Percentiles rank a stretch among this genome's conserved stretches.
Evolutionary conservation across 2,113 vertebrate species (phyloP).

Genomic region (Gavia stellata): DNA sequence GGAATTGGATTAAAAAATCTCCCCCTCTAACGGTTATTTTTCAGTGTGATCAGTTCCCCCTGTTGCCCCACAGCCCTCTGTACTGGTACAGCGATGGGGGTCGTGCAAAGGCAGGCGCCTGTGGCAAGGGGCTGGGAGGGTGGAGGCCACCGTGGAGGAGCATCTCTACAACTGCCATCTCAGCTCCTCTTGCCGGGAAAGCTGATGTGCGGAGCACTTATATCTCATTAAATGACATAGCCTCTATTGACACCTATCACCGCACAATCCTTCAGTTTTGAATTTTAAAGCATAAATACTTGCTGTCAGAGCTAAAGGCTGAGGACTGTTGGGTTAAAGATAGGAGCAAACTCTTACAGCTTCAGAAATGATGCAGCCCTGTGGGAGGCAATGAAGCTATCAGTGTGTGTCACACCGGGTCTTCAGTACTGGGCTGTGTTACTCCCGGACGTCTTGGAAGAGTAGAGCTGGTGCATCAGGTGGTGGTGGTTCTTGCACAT

Average conservation of each 20-base stretch:
- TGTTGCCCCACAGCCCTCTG: neutral
- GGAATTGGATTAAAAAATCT: neutral
- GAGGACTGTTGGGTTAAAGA: neutral
- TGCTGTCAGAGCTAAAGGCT: neutral
- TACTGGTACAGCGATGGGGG: neutral
- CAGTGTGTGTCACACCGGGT: neutral
- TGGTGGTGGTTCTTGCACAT: neutral
- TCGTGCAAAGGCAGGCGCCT: neutral
- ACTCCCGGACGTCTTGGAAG: neutral
- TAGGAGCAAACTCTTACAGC: neutral
- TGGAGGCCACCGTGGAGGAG: neutral
- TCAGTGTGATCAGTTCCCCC: accelerated
- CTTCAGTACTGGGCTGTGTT: neutral
- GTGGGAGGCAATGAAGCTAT: neutral
- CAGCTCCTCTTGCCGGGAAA: neutral
- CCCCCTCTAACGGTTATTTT: neutral
- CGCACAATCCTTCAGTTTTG: neutral
- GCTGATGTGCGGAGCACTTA: neutral
- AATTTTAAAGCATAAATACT: neutral
- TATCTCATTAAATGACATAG: neutral
- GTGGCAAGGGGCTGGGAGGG: neutral
- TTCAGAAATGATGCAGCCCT: neutral
- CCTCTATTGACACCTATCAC: neutral
- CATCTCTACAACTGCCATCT: neutral
- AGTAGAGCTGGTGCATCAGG: neutral